phyloP scores from a whole-genome alignment of 2,888 invertebrate genomes.

The Apotomis capreana region DNA sequence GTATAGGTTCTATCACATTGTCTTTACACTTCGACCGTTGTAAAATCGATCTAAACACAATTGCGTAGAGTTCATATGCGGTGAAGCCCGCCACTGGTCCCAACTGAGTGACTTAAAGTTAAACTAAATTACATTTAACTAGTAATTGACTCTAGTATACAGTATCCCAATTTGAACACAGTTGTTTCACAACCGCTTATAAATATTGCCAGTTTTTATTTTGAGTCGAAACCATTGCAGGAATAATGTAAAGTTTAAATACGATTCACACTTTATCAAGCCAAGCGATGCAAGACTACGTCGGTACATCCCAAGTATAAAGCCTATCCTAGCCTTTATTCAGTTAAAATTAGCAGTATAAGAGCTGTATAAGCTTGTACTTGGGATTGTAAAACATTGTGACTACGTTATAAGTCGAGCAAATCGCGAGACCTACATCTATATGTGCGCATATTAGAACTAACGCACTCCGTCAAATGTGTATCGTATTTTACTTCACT shows the following conservation, averaged over 20 bases:
- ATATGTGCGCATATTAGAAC: neutral
- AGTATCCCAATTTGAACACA: constrained; percentile 45
- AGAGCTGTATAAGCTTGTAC: too few relatives aligned
- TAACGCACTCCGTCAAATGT: neutral
- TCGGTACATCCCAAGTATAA: too few relatives aligned
- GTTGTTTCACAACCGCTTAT: constrained; percentile 66
- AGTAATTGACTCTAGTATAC: constrained; percentile 38
- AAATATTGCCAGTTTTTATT: constrained; percentile 29
- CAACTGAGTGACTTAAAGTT: constrained; percentile 42
- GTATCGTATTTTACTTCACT: neutral
- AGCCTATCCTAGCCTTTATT: too few relatives aligned
- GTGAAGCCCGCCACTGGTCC: constrained; percentile 39
- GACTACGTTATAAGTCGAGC: neutral
- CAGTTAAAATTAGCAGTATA: too few relatives aligned
- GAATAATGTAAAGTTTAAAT: neutral
- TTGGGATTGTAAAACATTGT: too few relatives aligned
- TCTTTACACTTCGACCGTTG: constrained; percentile 53
- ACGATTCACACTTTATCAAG: neutral
- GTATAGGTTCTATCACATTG: constrained; percentile 82
- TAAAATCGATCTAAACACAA: constrained; percentile 33
- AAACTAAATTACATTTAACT: constrained; percentile 40
- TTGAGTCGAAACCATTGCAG: constrained; percentile 10
- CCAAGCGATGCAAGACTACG: too few relatives aligned
- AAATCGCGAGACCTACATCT: neutral
- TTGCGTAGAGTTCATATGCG: constrained; percentile 29